phyloP scores from a whole-genome alignment of 2,113 vertebrate species.

The Hirundichthys speculiger region DNA sequence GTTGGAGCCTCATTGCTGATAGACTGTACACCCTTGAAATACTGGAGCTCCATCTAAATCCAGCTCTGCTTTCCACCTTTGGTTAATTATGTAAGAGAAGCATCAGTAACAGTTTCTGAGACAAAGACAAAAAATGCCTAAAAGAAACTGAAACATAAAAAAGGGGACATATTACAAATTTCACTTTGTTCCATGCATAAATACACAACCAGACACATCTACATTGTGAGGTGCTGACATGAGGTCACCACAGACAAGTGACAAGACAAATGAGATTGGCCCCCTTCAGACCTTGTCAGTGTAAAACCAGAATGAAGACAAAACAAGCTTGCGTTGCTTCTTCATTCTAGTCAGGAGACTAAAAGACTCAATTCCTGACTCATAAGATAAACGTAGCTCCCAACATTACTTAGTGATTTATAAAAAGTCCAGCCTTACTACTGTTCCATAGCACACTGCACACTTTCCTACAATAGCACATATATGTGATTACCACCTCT shows the following conservation, averaged over 20 bases:
- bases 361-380: slow-evolving; percentile 15
- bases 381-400: background rate
- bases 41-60: slow-evolving; percentile 49
- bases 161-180: slow-evolving; percentile 47
- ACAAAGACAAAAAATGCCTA: slow-evolving; percentile 52
- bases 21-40: slow-evolving; percentile 30
- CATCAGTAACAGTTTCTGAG: slow-evolving; percentile 78
- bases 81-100: slow-evolving; percentile 82
- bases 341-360: slow-evolving; percentile 22
- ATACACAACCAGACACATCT: slow-evolving; percentile 77
- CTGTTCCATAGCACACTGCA: slow-evolving; percentile 5
- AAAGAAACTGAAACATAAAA: slow-evolving; percentile 28
- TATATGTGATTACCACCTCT: slow-evolving; percentile 16
- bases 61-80: slow-evolving; percentile 73
- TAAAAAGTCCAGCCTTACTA: slow-evolving; percentile 11
- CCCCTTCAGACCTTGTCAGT: slow-evolving; percentile 51
- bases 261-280: slow-evolving; percentile 45
- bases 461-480: slow-evolving; percentile 23
- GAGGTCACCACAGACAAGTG: slow-evolving; percentile 50
- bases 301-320: slow-evolving; percentile 52
- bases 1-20: slow-evolving; percentile 32
- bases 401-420: slow-evolving; percentile 1
- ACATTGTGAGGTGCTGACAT: slow-evolving; percentile 67
- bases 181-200: slow-evolving; percentile 80
- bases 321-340: slow-evolving; percentile 20